Conservation (phyloP, 2,113 vertebrate species). For the Aythya baeri region DNA sequence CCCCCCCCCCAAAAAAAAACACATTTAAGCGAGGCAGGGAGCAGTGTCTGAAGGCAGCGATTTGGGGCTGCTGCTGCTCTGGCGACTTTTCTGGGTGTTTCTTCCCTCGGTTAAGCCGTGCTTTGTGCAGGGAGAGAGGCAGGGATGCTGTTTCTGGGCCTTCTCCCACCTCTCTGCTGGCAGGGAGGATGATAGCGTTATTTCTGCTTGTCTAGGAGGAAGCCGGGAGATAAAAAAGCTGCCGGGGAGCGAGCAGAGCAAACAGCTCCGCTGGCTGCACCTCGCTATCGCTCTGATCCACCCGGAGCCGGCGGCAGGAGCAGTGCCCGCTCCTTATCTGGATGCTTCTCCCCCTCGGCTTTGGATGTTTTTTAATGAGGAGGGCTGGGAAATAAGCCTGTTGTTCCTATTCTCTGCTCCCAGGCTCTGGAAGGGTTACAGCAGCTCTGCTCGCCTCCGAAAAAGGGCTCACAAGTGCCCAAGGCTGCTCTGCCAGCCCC, state of each 20-base stretch:
- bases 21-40: rapidly evolving
- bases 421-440: background rate
- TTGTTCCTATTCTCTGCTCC: background rate
- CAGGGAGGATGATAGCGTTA: background rate
- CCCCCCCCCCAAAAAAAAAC: background rate
- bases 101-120: background rate
- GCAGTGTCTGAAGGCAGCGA: background rate
- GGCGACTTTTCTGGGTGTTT: background rate
- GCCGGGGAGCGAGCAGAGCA: background rate
- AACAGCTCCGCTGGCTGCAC: background rate
- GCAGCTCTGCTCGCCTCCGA: background rate
- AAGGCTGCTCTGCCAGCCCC: background rate
- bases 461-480: background rate
- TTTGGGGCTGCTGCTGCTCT: background rate
- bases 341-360: background rate
- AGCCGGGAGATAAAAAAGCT: constrained; percentile 9
- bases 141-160: background rate
- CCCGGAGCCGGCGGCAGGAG: background rate
- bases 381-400: background rate
- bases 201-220: background rate
- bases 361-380: constrained; percentile 2
- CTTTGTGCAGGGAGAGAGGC: background rate
- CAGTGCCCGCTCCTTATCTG: background rate
- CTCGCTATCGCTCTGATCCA: background rate
- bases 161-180: background rate